Evolutionary conservation across 1,140 invertebrate genomes (phyloP).

Genomic region (Platyscapa corneri): DNA sequence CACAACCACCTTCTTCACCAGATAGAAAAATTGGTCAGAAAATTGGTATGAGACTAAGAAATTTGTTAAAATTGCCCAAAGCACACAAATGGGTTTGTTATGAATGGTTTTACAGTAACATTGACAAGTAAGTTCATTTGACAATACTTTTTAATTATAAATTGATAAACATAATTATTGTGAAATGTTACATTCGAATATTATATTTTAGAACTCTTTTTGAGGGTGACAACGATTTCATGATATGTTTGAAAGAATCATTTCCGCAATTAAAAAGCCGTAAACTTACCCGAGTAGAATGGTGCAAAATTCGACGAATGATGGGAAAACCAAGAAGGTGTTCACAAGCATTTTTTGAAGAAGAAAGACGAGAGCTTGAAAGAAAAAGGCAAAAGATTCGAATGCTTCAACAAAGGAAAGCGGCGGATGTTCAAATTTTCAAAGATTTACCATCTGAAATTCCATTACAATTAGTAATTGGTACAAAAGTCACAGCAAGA

Average conservation of each 20-base stretch:
- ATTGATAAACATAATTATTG: no score
- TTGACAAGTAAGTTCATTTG: constrained; percentile 83
- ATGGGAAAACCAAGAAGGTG: constrained; percentile 98
- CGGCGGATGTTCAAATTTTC: constrained; percentile 83
- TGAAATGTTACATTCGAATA: constrained; percentile 57
- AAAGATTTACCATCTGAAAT: constrained; percentile 97
- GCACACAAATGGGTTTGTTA: constrained; percentile 99
- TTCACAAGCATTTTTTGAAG: constrained; percentile 95
- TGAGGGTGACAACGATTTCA: constrained; percentile 97
- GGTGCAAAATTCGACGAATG: constrained; percentile 94
- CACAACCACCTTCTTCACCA: constrained; percentile 74
- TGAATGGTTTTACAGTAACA: constrained; percentile 99
- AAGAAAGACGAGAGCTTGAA: constrained; percentile 93
- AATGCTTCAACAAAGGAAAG: constrained; percentile 94
- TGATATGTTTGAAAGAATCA: constrained; percentile 93
- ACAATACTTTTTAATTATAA: no score
- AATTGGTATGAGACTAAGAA: constrained; percentile 92
- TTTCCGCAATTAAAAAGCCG: constrained; percentile 94
- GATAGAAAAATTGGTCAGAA: constrained; percentile 89
- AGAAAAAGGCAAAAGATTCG: constrained; percentile 94
- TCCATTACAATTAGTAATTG: constrained; percentile 95
- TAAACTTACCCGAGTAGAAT: constrained; percentile 91
- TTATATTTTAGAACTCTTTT: constrained; percentile 84
- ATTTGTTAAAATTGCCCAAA: constrained; percentile 98
- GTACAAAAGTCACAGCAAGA: constrained; percentile 95